These are phyloP conservation scores for Nomada hirtipes DNA, from an alignment of 2,888 invertebrate genomes.

Conservation along the genomic window DNA sequence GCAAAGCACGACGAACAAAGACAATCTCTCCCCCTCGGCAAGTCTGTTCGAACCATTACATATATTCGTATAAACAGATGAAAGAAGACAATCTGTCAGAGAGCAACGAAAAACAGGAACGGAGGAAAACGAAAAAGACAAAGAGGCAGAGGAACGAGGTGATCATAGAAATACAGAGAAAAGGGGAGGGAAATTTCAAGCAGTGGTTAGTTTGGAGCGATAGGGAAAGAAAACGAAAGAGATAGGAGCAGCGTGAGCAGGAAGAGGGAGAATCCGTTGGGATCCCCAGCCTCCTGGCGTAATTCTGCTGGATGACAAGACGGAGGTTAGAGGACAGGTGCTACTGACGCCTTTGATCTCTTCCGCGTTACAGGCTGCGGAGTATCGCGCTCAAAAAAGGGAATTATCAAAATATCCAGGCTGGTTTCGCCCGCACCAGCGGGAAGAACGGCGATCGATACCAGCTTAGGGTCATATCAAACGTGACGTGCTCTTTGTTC, in stretches of 20 bases:
- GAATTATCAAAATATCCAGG: slow-evolving; percentile 80
- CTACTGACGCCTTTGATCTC: slow-evolving; percentile 85
- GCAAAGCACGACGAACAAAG: slow-evolving; percentile 66
- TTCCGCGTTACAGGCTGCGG: slow-evolving; percentile 80
- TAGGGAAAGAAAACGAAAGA: slow-evolving; percentile 30
- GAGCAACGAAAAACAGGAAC: neutral
- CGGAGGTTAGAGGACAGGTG: slow-evolving; percentile 83
- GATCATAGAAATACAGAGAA: slow-evolving; percentile 30
- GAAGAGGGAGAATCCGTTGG: slow-evolving; percentile 59
- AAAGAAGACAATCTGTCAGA: neutral
- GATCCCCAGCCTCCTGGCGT: slow-evolving; percentile 77
- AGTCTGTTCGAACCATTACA: slow-evolving; percentile 52
- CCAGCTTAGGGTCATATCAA: slow-evolving; percentile 59
- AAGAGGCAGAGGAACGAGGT: neutral
- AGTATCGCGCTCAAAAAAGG: slow-evolving; percentile 78
- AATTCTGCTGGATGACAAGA: slow-evolving; percentile 82
- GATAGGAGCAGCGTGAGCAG: slow-evolving; percentile 27
- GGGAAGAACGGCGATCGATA: slow-evolving; percentile 59
- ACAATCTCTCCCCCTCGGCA: slow-evolving; percentile 56
- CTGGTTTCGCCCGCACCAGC: slow-evolving; percentile 59
- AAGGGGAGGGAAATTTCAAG: slow-evolving; percentile 33
- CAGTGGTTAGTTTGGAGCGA: slow-evolving; percentile 4
- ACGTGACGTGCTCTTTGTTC: slow-evolving; percentile 52
- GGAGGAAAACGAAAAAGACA: slow-evolving; percentile 13
- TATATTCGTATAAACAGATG: slow-evolving; percentile 12